Percentiles rank a stretch among this genome's conserved stretches.
Conservation (phyloP, 1,140 invertebrate genomes). For the Anoplolepis gracilipes region DNA sequence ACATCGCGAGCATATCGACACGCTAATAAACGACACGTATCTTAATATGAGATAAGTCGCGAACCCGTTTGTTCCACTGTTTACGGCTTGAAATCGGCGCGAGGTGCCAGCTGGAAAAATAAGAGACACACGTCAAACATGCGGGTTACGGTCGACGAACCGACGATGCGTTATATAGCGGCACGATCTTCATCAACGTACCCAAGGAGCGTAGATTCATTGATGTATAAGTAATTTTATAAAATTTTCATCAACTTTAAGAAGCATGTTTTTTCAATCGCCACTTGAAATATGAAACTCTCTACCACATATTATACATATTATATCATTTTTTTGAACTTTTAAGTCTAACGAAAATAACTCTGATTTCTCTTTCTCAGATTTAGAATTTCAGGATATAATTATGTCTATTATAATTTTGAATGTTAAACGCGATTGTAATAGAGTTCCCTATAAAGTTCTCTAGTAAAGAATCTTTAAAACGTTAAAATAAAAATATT, state of each 20-base stretch:
- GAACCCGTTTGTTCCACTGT: constrained; percentile 33
- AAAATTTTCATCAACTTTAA: not conserved
- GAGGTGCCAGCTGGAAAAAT: constrained; percentile 55
- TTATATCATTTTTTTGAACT: not conserved
- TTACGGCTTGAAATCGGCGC: constrained; percentile 39
- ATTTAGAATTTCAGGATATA: not conserved
- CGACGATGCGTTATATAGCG: not conserved
- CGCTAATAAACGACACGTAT: constrained; percentile 45
- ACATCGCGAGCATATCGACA: constrained; percentile 15
- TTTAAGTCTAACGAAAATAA: not conserved
- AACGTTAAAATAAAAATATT: not conserved
- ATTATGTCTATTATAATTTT: not conserved
- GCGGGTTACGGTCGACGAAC: constrained; percentile 41
- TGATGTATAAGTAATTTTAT: not conserved
- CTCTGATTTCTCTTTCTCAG: not conserved
- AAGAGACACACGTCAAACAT: constrained; percentile 35
- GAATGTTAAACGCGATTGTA: not conserved
- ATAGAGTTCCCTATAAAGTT: too few species aligned
- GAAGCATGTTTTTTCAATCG: not conserved
- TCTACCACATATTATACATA: not conserved
- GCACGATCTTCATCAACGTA: constrained; percentile 19
- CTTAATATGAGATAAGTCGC: constrained; percentile 53
- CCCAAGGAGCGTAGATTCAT: not conserved
- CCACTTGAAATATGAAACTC: not conserved
- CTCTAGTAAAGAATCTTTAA: not conserved